Conservation (phyloP, 2,113 vertebrate species). For the Zosterops lateralis region DNA sequence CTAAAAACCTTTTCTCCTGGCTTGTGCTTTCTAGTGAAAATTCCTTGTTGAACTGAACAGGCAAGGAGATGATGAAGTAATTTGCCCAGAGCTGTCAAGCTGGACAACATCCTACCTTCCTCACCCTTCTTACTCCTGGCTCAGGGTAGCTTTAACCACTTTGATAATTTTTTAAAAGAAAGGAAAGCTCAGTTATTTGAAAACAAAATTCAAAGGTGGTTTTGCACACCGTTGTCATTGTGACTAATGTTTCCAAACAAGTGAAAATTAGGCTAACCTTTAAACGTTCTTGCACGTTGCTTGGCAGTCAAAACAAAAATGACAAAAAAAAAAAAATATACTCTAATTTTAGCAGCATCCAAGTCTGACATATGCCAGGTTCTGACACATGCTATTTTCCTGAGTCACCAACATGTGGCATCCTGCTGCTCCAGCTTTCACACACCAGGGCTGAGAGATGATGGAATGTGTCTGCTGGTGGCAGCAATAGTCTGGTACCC, state of each 20-base stretch:
- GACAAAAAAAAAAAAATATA: not conserved
- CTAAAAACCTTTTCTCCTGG: not conserved
- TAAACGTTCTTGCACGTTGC: not conserved
- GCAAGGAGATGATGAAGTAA: not conserved
- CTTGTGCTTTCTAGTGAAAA: not conserved
- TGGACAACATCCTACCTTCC: not conserved
- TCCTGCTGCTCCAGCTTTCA: constrained; percentile 4
- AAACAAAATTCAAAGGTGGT: not conserved
- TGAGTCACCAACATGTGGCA: constrained; percentile 3
- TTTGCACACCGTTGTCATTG: not conserved
- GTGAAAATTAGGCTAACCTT: constrained; percentile 25
- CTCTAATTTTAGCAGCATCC: constrained; percentile 21
- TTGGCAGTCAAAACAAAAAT: constrained; percentile 8
- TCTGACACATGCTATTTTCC: not conserved
- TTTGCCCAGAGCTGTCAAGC: not conserved
- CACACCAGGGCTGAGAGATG: not conserved
- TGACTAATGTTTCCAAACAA: constrained; percentile 1
- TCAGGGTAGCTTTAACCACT: not conserved
- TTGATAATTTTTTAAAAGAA: not conserved
- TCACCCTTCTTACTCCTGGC: not conserved
- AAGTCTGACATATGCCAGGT: not conserved
- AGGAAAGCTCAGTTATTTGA: not conserved
- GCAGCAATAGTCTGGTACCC: constrained; percentile 51
- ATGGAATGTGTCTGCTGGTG: constrained; percentile 40
- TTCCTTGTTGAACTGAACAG: not conserved